These are phyloP conservation scores for Pachyuromys duprasi DNA, from an alignment of 2,797 vertebrate species.

Conservation along the genomic window DNA sequence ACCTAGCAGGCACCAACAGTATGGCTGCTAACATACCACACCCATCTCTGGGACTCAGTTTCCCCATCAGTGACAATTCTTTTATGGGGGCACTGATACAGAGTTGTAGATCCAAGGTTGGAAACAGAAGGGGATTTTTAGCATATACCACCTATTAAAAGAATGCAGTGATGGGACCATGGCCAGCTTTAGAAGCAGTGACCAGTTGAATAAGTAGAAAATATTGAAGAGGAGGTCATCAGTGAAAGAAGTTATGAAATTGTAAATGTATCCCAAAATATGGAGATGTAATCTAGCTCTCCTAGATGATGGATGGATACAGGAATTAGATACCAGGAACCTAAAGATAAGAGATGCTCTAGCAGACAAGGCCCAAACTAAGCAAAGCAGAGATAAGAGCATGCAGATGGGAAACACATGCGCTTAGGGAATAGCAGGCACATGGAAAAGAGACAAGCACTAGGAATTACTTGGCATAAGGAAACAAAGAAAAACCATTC, in stretches of 20 bases:
- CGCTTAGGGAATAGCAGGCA: conserved; percentile 9
- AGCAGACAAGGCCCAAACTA: conserved; percentile 32
- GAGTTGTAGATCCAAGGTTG: neutral
- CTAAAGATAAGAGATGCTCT: conserved; percentile 1
- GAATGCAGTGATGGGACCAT: neutral
- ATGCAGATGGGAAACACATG: conserved; percentile 16
- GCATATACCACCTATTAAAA: neutral
- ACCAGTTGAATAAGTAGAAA: neutral
- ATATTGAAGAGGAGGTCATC: neutral
- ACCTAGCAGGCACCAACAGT: neutral
- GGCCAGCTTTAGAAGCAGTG: neutral
- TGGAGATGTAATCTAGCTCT: neutral
- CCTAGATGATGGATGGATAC: neutral
- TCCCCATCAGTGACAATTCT: neutral
- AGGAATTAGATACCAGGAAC: neutral
- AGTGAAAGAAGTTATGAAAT: neutral
- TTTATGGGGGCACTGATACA: neutral
- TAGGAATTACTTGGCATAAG: conserved; percentile 23
- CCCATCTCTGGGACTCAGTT: neutral
- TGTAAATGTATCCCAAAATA: neutral
- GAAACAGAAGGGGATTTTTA: neutral
- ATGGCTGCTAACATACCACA: neutral
- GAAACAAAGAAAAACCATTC: neutral
- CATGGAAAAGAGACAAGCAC: neutral
- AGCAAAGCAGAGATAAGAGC: neutral